A percentile compares a stretch with the other conserved stretches of the same genome.
These are phyloP conservation scores for Sardina pilchardus DNA, from an alignment of 2,113 vertebrate species.

Conservation along the genomic window DNA sequence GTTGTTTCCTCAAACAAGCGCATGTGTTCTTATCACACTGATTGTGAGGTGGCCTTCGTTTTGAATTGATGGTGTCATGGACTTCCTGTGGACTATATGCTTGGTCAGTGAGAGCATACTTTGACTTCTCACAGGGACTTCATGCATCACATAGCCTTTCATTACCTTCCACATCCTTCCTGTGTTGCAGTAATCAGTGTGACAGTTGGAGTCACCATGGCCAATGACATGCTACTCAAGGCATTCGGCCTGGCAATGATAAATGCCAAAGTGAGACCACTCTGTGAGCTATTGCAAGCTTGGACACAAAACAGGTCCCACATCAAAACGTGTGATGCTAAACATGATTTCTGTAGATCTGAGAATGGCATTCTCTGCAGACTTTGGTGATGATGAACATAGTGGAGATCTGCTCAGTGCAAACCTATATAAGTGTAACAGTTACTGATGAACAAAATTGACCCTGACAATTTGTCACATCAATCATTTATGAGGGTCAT, in stretches of 20 bases:
- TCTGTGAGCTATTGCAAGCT: conserved; percentile 32
- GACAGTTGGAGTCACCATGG: conserved; percentile 46
- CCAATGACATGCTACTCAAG: conserved; percentile 40
- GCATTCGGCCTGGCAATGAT: conserved; percentile 45
- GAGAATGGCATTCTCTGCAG: conserved; percentile 35
- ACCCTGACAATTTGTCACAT: conserved; percentile 12
- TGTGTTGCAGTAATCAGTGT: conserved; percentile 21
- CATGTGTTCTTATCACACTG: neutral
- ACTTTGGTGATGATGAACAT: conserved; percentile 54
- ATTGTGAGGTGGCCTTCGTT: conserved; percentile 9
- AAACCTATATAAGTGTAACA: neutral
- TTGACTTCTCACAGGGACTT: conserved; percentile 33
- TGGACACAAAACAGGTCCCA: conserved; percentile 51
- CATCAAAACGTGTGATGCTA: conserved; percentile 41
- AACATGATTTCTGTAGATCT: conserved; percentile 41
- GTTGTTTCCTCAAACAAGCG: neutral
- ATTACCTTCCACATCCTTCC: conserved; percentile 18
- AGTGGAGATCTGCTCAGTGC: conserved; percentile 38
- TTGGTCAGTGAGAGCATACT: conserved; percentile 27
- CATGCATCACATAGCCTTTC: neutral
- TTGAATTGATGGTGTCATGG: conserved; percentile 7
- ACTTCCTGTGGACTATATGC: conserved; percentile 15
- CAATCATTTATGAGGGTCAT: conserved; percentile 10
- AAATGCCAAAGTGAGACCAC: conserved; percentile 34
- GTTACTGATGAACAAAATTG: neutral